Evolutionary conservation across 35 echinoderm and acorn worm species (phyloP).

Genomic region (Lytechinus variegatus): DNA sequence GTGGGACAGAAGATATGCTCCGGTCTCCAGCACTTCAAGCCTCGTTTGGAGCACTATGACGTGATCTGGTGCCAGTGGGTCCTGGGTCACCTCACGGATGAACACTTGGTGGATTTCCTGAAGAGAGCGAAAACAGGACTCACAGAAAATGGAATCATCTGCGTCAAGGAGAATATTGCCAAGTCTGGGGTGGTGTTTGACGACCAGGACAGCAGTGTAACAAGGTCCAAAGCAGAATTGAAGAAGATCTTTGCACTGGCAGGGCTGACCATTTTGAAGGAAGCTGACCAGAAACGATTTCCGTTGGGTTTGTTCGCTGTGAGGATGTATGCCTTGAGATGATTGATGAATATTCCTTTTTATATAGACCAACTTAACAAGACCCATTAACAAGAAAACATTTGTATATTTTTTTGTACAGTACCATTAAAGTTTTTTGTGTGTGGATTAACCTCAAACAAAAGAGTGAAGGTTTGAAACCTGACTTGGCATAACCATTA

Average conservation of each 20-base stretch:
- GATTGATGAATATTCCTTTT: not conserved
- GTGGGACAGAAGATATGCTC: conserved; percentile 73
- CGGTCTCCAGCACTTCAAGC: conserved; percentile 83
- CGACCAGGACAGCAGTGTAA: conserved; percentile 96
- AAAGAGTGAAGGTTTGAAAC: too few relatives aligned
- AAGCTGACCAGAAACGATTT: conserved; percentile 78
- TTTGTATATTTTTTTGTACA: too few relatives aligned
- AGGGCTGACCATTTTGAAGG: conserved; percentile 72
- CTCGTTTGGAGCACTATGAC: conserved; percentile 78
- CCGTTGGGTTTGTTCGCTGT: conserved; percentile 81
- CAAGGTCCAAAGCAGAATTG: conserved; percentile 67
- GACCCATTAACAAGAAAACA: not conserved
- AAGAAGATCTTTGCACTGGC: conserved; percentile 73
- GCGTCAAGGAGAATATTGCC: conserved; percentile 91
- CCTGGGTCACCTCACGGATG: conserved; percentile 86
- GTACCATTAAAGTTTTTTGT: not conserved
- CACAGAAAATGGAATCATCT: conserved; percentile 77
- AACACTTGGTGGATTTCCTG: conserved; percentile 83
- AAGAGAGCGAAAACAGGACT: conserved; percentile 81
- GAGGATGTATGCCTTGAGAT: conserved; percentile 90
- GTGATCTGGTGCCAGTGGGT: conserved; percentile 99
- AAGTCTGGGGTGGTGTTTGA: conserved; percentile 76
- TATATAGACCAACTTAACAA: not conserved
- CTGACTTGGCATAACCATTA: too few relatives aligned
- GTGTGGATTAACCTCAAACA: too few relatives aligned